phyloP scores from a whole-genome alignment of 2,888 invertebrate genomes.

The Glyphotaelius pellucidus region DNA sequence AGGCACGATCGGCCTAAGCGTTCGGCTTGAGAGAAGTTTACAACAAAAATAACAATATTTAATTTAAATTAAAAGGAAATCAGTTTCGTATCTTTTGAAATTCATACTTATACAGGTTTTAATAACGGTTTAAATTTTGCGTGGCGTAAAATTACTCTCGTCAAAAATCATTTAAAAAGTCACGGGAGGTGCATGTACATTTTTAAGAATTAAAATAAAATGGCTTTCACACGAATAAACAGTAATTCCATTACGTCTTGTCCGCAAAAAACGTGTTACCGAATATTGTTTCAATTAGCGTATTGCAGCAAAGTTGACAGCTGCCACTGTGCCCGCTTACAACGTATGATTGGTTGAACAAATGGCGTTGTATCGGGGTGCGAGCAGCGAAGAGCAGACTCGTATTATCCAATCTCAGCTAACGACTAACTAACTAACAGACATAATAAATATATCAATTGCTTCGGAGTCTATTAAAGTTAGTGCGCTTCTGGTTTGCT shows the following conservation, averaged over 20 bases:
- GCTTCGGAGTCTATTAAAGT: neutral
- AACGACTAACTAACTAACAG: constrained; percentile 10
- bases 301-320: neutral
- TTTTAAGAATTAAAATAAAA: neutral
- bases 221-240: neutral
- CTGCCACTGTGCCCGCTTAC: neutral
- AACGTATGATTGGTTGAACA: neutral
- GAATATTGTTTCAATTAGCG: neutral
- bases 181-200: neutral
- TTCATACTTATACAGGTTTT: no score
- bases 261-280: neutral
- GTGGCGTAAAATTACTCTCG: neutral
- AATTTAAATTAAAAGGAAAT: no score
- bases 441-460: constrained; percentile 38
- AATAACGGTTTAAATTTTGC: neutral
- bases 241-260: neutral
- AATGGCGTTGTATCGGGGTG: constrained; percentile 27
- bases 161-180: neutral
- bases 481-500: neutral
- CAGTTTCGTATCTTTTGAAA: no score
- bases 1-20: no score
- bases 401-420: constrained; percentile 36
- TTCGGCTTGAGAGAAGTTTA: no score
- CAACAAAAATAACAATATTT: no score
- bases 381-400: constrained; percentile 23